A percentile compares a stretch with the other conserved stretches of the same genome.
Conservation (phyloP, 2,113 vertebrate genomes). For the Pelmatolapia mariae region DNA sequence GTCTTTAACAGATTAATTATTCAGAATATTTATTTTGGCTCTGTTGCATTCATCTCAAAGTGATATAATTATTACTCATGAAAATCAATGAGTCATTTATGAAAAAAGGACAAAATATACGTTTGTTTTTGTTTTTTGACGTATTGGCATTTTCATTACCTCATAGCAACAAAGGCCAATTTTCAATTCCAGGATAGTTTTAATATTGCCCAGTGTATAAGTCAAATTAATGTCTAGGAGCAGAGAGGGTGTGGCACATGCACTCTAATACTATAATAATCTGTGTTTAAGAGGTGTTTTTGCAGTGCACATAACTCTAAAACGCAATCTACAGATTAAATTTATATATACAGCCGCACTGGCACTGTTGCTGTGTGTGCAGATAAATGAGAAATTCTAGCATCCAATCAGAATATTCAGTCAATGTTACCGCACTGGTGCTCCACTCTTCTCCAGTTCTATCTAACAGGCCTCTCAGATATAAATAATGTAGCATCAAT, state of each 20-base stretch:
- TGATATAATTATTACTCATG: background rate
- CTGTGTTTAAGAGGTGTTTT: background rate
- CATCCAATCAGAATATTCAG: background rate
- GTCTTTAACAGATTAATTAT: background rate
- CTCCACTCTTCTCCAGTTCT: background rate
- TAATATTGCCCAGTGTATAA: background rate
- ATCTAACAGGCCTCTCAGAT: background rate
- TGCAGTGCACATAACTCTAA: background rate
- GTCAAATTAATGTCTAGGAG: background rate
- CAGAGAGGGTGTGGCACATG: background rate
- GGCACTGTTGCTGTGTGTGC: background rate
- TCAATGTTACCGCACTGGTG: background rate
- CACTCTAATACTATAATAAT: background rate
- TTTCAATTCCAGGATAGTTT: background rate
- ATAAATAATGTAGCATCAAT: constrained; percentile 37
- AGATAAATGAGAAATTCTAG: background rate
- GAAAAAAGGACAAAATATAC: background rate
- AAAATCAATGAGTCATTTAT: background rate
- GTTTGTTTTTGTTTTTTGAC: background rate
- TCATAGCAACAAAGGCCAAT: rapidly evolving
- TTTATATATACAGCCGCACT: background rate
- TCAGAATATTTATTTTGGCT: background rate
- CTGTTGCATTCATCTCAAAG: background rate
- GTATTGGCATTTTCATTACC: background rate
- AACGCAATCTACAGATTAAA: background rate